Percentiles rank a stretch among this genome's conserved stretches.
These are phyloP conservation scores for Hyppa rectilinea DNA, from an alignment of 2,888 invertebrate species.

Conservation along the genomic window DNA sequence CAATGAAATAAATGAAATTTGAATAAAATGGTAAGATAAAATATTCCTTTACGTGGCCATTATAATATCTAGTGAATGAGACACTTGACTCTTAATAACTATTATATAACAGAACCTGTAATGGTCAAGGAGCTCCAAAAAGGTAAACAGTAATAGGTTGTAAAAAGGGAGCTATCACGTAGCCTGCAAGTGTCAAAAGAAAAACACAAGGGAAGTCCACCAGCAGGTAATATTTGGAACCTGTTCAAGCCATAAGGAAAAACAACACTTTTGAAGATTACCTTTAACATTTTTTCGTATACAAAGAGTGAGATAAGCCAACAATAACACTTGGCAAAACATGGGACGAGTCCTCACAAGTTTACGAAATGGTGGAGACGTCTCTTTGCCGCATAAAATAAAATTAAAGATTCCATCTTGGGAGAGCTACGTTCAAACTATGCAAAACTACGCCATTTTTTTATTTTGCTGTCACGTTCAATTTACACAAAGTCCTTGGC, in stretches of 20 bases:
- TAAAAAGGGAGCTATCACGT: not conserved
- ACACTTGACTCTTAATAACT: not conserved
- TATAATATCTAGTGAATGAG: not conserved
- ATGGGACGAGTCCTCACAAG: slow-evolving; percentile 49
- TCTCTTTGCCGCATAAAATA: slow-evolving; percentile 53
- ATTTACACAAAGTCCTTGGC: not conserved
- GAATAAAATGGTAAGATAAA: not conserved
- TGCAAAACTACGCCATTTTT: not conserved
- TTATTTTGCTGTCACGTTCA: not conserved
- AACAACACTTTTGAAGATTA: slow-evolving; percentile 46
- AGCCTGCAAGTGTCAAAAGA: not conserved
- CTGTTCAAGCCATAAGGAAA: slow-evolving; percentile 32
- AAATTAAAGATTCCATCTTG: slow-evolving; percentile 20
- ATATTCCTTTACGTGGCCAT: not conserved
- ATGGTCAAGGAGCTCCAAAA: not conserved
- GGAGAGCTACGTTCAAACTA: slow-evolving; percentile 12
- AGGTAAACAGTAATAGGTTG: no score
- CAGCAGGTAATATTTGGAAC: slow-evolving; percentile 15
- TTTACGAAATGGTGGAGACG: slow-evolving; percentile 54
- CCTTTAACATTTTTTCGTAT: slow-evolving; percentile 49
- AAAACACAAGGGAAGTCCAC: slow-evolving; percentile 14
- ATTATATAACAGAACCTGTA: not conserved
- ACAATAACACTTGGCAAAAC: slow-evolving; percentile 61
- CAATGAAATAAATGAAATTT: not conserved
- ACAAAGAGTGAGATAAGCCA: slow-evolving; percentile 55